Percentiles rank a stretch among this genome's conserved stretches.
These are phyloP conservation scores for Hemitrygon akajei DNA, from an alignment of 2,797 vertebrate genomes.

Conservation along the genomic window DNA sequence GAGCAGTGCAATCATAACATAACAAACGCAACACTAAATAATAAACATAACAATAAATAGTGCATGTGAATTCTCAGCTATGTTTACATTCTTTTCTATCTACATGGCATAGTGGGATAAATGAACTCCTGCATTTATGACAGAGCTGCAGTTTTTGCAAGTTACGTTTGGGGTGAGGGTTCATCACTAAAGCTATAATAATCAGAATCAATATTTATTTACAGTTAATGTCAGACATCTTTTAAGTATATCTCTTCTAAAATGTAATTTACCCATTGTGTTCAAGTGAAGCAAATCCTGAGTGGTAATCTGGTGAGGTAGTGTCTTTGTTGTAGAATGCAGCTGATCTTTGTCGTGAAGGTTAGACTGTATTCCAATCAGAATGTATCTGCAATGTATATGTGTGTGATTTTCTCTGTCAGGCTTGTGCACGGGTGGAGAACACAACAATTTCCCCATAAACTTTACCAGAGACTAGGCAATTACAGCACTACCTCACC, in stretches of 20 bases:
- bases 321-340: background rate
- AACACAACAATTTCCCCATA: background rate
- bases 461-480: background rate
- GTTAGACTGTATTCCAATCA: background rate
- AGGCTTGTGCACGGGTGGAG: background rate
- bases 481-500: background rate
- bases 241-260: too few relatives aligned
- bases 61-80: background rate
- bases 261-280: background rate
- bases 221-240: too few relatives aligned
- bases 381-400: background rate
- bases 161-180: too few relatives aligned
- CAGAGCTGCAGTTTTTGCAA: too few relatives aligned
- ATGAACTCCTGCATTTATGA: background rate
- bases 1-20: too few relatives aligned
- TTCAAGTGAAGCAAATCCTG: background rate
- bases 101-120: too few relatives aligned
- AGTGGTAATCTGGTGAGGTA: background rate
- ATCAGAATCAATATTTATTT: background rate
- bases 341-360: background rate
- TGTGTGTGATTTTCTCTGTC: background rate
- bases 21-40: too few relatives aligned
- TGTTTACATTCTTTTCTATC: background rate
- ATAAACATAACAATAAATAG: too few relatives aligned
- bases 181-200: background rate